A percentile compares a stretch with the other conserved stretches of the same genome.
phyloP scores from a whole-genome alignment of 2,797 vertebrate species.

The Kryptopterus vitreolus region DNA sequence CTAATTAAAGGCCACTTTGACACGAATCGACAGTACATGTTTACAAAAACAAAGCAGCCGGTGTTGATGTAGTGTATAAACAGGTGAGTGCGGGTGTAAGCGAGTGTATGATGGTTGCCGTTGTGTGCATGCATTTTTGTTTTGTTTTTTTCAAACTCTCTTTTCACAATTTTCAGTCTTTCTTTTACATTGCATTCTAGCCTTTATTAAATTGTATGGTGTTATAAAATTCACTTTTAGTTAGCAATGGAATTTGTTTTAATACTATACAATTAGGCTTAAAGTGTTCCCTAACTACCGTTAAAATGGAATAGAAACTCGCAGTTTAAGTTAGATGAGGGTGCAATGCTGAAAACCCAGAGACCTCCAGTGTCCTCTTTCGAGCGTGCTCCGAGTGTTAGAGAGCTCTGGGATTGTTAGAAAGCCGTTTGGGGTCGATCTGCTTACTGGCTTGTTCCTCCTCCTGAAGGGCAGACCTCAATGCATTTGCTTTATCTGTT shows the following conservation, averaged over 20 bases:
- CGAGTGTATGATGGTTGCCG: constrained; percentile 70
- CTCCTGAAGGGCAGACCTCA: constrained; percentile 90
- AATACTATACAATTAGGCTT: constrained; percentile 32
- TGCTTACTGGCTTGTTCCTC: constrained; percentile 97
- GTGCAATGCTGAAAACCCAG: constrained; percentile 22
- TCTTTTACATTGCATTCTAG: background rate
- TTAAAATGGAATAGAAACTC: background rate
- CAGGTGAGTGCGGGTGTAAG: constrained; percentile 12
- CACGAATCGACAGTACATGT: constrained; percentile 13
- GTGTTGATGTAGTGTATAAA: constrained; percentile 37
- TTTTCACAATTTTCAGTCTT: constrained; percentile 58
- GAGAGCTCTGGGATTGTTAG: constrained; percentile 71
- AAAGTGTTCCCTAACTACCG: constrained; percentile 43
- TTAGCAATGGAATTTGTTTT: constrained; percentile 6
- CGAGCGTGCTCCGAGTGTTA: constrained; percentile 50
- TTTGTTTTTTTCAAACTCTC: constrained; percentile 66
- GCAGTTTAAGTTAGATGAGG: constrained; percentile 9
- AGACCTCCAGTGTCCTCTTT: background rate
- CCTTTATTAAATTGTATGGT: constrained; percentile 15
- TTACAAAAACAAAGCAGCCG: constrained; percentile 35
- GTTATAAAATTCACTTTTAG: constrained; percentile 27
- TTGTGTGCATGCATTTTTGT: constrained; percentile 80
- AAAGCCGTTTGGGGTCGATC: constrained; percentile 88
- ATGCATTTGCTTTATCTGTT: constrained; percentile 96
- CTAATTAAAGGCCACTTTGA: background rate